A percentile compares a stretch with the other conserved stretches of the same genome.
Conservation (phyloP, 2,797 vertebrate species). For the Borostomias antarcticus region DNA sequence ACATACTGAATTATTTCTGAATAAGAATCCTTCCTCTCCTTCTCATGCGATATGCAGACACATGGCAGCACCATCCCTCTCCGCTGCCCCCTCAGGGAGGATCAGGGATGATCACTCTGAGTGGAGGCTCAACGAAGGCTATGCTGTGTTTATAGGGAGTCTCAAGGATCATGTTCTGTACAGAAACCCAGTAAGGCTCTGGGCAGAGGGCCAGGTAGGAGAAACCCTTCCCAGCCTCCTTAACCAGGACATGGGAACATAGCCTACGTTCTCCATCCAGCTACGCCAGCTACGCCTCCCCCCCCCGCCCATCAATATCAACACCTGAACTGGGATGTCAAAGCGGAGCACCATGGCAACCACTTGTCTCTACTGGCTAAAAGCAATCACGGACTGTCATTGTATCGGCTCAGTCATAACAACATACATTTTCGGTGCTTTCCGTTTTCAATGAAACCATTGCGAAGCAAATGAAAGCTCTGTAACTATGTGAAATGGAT, state of each 20-base stretch:
- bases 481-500: neutral
- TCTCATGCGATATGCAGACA: neutral
- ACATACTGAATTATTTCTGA: neutral
- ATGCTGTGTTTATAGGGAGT: slow-evolving; percentile 13
- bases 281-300: neutral
- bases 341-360: slow-evolving; percentile 22
- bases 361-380: slow-evolving; percentile 16
- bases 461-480: slow-evolving; percentile 3
- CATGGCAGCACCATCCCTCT: neutral
- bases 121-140: neutral
- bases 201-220: slow-evolving; percentile 20
- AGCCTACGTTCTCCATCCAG: slow-evolving; percentile 10
- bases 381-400: slow-evolving; percentile 25
- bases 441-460: slow-evolving; percentile 14
- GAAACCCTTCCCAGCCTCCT: slow-evolving; percentile 16
- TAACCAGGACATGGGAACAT: slow-evolving; percentile 8
- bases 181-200: slow-evolving; percentile 21
- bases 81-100: neutral
- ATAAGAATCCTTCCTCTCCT: neutral
- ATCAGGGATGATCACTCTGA: neutral
- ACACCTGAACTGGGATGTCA: slow-evolving; percentile 25
- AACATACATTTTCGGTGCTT: slow-evolving; percentile 21
- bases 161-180: slow-evolving; percentile 14
- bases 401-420: slow-evolving; percentile 48
- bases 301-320: slow-evolving; percentile 21